Evolutionary conservation across 1,140 invertebrate genomes (phyloP), one percentile per base, ranked within the genome.

Genomic region (Dysdera silvatica): DNA sequence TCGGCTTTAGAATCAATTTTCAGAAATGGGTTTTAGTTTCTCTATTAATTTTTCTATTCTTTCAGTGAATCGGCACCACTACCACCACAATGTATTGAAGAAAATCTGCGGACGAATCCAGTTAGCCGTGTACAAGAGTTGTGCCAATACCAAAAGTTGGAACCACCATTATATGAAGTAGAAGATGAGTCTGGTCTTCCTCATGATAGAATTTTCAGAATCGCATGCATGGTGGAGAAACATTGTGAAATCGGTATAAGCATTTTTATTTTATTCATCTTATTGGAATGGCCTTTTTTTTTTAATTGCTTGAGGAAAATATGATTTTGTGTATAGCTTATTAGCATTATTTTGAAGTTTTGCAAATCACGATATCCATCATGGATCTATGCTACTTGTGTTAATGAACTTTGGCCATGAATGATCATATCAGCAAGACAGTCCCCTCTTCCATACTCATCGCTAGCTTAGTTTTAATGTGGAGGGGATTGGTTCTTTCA

Each of bases 71-170:
- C 47, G 16, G 32, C 47, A 24, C 47, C 66, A n/a, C n/a, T n/a
- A n/a, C n/a, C n/a, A 23, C 43, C 52, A 29, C 57, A 64, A 65
- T 33, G 35, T 24, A 29, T 24, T 31, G 66, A 63, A 33, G 66
- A 67, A 37, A 57, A 33, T 23, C 18, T 33, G 5, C 16, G 33
- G 5, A 51, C 33, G 18, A 97, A 98, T 76, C 95, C 94, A 16
- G 94, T 98, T 67, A 94, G 95, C 26, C 87, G 88, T 77, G 78
- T 98, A 12, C 94, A 72, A 55, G 95, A 98, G 77, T 83, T 96
- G 75, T 97, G 93, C 71, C 96, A 97, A 88, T 89, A 90, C 59
- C 84, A 87, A 56, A 86, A 91, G 59, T 93, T 91, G 87, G 89
- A 91, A 48, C 93, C 94, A 37, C 94, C 94, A 35, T 85, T 85